Conservation (phyloP, 2,888 invertebrate genomes). For the Aphodius sticticus region DNA sequence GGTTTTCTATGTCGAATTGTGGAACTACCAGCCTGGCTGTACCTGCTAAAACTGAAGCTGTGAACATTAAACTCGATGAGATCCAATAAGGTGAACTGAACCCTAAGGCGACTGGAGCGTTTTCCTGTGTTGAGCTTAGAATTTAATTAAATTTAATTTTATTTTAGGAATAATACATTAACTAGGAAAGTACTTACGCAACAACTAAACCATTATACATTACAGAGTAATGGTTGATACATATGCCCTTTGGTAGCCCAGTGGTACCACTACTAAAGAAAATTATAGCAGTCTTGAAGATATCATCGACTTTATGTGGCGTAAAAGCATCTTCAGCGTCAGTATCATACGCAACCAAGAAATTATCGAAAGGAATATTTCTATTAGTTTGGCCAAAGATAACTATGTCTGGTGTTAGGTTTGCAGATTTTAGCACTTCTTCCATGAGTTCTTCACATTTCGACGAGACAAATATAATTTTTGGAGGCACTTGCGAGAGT, state of each 20-base stretch:
- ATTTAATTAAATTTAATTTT: not conserved
- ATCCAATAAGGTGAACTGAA: constrained; percentile 55
- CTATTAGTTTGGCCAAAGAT: constrained; percentile 31
- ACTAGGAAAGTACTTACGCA: not conserved
- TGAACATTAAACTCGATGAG: constrained; percentile 46
- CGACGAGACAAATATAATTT: constrained; percentile 49
- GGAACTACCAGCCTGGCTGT: constrained; percentile 47
- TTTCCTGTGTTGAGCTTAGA: too few species aligned
- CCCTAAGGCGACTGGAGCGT: constrained; percentile 32
- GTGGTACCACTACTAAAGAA: constrained; percentile 55
- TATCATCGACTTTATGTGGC: constrained; percentile 41
- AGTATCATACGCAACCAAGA: constrained; percentile 37
- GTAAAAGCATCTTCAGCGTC: constrained; percentile 43
- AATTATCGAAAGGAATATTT: constrained; percentile 36
- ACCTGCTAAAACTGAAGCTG: constrained; percentile 44
- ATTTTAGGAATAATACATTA: not conserved
- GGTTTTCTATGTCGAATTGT: constrained; percentile 43
- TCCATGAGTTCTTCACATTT: constrained; percentile 47
- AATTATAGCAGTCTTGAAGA: constrained; percentile 47
- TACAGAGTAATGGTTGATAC: constrained; percentile 38
- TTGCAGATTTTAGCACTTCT: constrained; percentile 39
- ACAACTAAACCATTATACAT: not conserved
- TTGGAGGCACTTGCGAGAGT: constrained; percentile 49
- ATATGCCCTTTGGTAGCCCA: constrained; percentile 52
- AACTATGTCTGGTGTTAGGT: constrained; percentile 35